Conservation (phyloP, 1,140 invertebrate genomes). For the Nasonia longicornis region DNA sequence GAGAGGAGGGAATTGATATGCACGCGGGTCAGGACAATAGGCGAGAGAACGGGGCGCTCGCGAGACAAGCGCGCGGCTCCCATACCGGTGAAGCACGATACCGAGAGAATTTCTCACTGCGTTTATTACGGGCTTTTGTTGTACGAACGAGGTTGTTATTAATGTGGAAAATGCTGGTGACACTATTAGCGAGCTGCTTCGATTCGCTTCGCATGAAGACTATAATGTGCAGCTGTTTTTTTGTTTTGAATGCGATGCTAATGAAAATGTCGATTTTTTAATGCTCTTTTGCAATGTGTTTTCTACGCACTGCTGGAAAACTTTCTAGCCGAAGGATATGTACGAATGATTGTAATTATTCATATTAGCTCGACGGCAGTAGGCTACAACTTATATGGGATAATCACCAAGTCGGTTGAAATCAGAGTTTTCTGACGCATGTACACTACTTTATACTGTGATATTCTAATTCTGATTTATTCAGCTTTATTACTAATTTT, state of each 20-base stretch:
- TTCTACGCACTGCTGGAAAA: too few species aligned
- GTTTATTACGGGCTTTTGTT: background rate
- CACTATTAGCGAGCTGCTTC: background rate
- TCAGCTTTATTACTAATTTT: background rate
- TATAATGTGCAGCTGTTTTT: too few species aligned
- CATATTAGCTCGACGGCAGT: too few species aligned
- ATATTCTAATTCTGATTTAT: too few species aligned
- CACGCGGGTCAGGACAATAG: background rate
- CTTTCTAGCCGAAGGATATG: too few species aligned
- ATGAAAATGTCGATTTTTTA: too few species aligned
- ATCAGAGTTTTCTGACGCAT: background rate
- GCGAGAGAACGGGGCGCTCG: conserved; percentile 11
- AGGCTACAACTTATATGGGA: background rate
- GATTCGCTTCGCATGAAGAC: too few species aligned
- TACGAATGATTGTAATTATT: too few species aligned
- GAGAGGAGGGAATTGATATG: background rate
- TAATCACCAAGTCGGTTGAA: background rate
- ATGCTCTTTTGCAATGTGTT: too few species aligned
- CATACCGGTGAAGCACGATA: background rate
- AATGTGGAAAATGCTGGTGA: background rate
- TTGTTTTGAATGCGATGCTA: too few species aligned
- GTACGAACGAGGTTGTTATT: background rate
- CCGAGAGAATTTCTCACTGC: background rate
- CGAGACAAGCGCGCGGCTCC: background rate
- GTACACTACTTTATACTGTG: background rate